phyloP scores from a whole-genome alignment of 2,113 vertebrate genomes.

The Myiozetetes cayanensis region DNA sequence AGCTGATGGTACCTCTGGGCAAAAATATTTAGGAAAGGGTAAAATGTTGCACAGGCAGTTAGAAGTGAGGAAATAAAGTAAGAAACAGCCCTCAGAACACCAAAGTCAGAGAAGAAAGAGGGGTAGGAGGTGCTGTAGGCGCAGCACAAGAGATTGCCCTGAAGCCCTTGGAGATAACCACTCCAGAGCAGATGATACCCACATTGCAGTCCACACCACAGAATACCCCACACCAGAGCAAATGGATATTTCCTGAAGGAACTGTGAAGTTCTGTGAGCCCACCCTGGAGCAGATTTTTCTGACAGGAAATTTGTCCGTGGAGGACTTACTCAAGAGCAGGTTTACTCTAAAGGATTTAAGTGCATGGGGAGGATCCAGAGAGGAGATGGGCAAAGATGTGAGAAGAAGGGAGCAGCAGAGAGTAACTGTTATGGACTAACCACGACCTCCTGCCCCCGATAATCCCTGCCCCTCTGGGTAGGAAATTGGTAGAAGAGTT shows the following conservation, averaged over 20 bases:
- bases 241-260: neutral
- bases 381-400: fast-evolving
- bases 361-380: neutral
- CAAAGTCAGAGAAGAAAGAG: neutral
- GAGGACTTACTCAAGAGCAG: neutral
- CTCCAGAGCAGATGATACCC: neutral
- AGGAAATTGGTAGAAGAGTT: neutral
- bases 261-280: neutral
- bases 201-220: neutral
- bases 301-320: neutral
- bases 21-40: neutral
- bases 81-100: neutral
- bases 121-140: neutral
- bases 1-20: neutral
- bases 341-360: neutral
- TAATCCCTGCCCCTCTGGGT: neutral
- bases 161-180: neutral
- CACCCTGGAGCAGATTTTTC: neutral
- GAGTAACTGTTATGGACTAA: neutral
- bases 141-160: neutral
- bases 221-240: fast-evolving
- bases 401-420: neutral
- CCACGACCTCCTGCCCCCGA: fast-evolving
- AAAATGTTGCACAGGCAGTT: neutral
- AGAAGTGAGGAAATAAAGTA: neutral